Conservation (phyloP, 2,113 vertebrate genomes). For the Peromyscus californicus region DNA sequence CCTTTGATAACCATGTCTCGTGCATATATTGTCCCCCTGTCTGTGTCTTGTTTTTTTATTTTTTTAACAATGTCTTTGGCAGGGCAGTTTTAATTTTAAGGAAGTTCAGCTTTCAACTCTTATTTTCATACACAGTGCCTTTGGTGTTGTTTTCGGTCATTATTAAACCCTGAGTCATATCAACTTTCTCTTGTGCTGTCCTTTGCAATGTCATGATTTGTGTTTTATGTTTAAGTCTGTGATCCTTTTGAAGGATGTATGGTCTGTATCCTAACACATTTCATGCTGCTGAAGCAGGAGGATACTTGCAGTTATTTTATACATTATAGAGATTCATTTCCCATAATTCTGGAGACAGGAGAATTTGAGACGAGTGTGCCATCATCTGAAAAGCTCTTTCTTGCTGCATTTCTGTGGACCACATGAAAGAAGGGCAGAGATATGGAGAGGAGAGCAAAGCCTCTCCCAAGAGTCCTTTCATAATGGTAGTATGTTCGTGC, state of each 20-base stretch:
- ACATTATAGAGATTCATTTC: background rate
- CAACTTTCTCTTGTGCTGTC: background rate
- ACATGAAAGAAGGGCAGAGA: background rate
- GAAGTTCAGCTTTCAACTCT: background rate
- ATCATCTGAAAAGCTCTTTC: background rate
- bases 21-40: background rate
- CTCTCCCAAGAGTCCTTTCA: background rate
- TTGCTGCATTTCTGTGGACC: background rate
- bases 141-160: background rate
- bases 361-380: background rate
- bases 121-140: background rate
- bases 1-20: background rate
- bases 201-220: conserved; percentile 22
- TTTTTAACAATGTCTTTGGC: background rate
- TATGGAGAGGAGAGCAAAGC: background rate
- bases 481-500: background rate
- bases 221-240: conserved; percentile 11
- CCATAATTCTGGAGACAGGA: background rate
- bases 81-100: background rate
- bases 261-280: background rate
- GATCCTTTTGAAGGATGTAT: background rate
- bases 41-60: background rate
- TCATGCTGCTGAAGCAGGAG: background rate
- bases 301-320: background rate
- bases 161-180: background rate